Base-by-base conservation (phyloP, 2,888 invertebrate species). In the Papilio protenor region DNA sequence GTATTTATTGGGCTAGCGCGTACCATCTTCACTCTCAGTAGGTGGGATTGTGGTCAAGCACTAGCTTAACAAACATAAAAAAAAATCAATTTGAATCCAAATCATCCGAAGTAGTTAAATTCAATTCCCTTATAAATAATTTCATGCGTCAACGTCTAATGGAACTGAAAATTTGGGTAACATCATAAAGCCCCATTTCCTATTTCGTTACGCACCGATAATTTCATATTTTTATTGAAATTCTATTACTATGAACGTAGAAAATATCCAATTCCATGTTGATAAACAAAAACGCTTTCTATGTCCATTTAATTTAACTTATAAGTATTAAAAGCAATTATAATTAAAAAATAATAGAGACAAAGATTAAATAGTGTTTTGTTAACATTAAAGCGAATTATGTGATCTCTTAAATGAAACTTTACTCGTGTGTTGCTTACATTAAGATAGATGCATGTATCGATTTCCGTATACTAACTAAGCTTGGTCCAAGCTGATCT, bases 161-260 rank as follows among this genome's bases (percentile, higher is more conserved):
- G 73, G 73, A 73, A 21, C 18, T 59, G 59, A 73, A 73, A 57
- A 73, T 73, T 73, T 59, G 21, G 11, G 16, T 59, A 40, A 73
- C 59, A 59, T 59, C 57, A 23, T 73, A 59, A 73, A 23, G 45
- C 45, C 12, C 23, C 57, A 73, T 73, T 73, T 73, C 73, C 76
- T 76, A 57, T 75, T 75, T 66, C 64, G 33, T 69, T 66, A 66
- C 74, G 16, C 21, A 64, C 2, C 66, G 66, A 75, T 55, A 66
- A 66, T 66, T 66, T 40, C n/a, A 66, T 75, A 55, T 66, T 66
- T 49, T 33, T 52, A 59, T 45, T 47, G 14, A 21, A 73, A 57
- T 21, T 70, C 10, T 45, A 47, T 12, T 70, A 16, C 21, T 12
- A 21, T 59, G 3, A 3, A 55, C n/a, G 5, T 55, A 61, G 14